Conservation (phyloP, 2,888 invertebrate species). For the Papilio gigon region DNA sequence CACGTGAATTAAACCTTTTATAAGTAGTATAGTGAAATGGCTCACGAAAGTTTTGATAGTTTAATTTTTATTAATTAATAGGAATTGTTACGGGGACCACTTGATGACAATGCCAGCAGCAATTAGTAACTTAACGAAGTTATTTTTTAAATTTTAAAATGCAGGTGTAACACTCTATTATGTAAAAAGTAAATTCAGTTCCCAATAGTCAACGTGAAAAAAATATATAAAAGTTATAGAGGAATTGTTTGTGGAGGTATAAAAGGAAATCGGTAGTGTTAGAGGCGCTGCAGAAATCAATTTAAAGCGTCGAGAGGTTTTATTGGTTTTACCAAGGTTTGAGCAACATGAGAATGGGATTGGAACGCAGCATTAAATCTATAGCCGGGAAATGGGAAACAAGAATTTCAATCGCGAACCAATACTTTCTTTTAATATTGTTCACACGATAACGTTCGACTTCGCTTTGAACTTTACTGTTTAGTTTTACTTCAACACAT, state of each 20-base stretch:
- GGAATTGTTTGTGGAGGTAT: slow-evolving; percentile 16
- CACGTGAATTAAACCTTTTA: no score
- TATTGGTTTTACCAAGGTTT: slow-evolving; percentile 62
- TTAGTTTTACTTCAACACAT: neutral
- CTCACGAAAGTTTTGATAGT: no score
- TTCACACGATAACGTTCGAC: neutral
- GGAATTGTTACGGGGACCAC: no score
- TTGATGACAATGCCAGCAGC: no score
- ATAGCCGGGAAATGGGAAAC: slow-evolving; percentile 21
- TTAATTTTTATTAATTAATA: no score
- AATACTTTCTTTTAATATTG: neutral
- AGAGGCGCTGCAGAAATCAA: slow-evolving; percentile 27
- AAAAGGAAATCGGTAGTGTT: slow-evolving; percentile 14
- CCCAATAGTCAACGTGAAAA: neutral
- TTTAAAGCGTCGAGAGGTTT: slow-evolving; percentile 55
- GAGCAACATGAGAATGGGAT: slow-evolving; percentile 54
- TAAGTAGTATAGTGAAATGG: no score
- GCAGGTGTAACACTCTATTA: no score
- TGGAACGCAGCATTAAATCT: slow-evolving; percentile 35
- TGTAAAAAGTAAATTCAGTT: neutral
- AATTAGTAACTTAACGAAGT: no score
- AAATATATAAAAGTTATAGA: slow-evolving; percentile 7
- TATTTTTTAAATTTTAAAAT: no score
- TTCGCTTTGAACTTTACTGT: neutral
- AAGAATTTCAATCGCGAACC: slow-evolving; percentile 16